Evolutionary conservation across 2,113 vertebrate genomes (phyloP).

Genomic region (Chaenogobius annularis): DNA sequence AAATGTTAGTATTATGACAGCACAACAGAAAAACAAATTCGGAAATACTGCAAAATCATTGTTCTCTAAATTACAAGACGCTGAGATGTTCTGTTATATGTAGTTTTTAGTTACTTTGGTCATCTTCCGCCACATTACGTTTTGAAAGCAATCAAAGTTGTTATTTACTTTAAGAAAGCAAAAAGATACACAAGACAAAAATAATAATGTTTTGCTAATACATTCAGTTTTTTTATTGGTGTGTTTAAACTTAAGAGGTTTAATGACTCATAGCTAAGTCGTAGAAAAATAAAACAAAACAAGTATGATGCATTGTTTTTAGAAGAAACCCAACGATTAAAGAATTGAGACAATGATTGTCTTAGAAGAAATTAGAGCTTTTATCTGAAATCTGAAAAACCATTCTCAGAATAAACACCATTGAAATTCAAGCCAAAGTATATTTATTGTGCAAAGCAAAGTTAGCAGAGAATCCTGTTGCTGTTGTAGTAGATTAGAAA

Average conservation of each 20-base stretch:
- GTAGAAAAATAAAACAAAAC: too few relatives aligned
- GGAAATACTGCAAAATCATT: too few relatives aligned
- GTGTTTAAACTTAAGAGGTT: too few relatives aligned
- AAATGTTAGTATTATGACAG: too few relatives aligned
- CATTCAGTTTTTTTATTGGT: too few relatives aligned
- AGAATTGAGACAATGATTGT: constrained; percentile 3
- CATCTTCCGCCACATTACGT: too few relatives aligned
- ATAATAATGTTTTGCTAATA: not conserved
- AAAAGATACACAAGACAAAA: constrained; percentile 1
- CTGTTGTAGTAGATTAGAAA: not conserved
- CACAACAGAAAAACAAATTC: too few relatives aligned
- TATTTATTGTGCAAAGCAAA: not conserved
- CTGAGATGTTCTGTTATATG: too few relatives aligned
- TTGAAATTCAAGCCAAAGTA: not conserved
- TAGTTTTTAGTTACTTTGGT: too few relatives aligned
- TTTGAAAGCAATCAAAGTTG: not conserved
- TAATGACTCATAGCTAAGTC: too few relatives aligned
- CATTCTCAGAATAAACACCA: not conserved
- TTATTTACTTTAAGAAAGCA: not conserved
- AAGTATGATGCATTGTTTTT: not conserved
- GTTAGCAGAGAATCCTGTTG: not conserved
- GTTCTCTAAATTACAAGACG: too few relatives aligned
- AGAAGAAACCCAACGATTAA: constrained; percentile 6
- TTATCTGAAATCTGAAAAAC: not conserved
- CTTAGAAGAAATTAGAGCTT: not conserved